Percentiles rank a stretch among this genome's conserved stretches.
These are phyloP conservation scores for Epinephelus cyanopodus DNA, from an alignment of 2,113 vertebrate genomes.

Conservation along the genomic window DNA sequence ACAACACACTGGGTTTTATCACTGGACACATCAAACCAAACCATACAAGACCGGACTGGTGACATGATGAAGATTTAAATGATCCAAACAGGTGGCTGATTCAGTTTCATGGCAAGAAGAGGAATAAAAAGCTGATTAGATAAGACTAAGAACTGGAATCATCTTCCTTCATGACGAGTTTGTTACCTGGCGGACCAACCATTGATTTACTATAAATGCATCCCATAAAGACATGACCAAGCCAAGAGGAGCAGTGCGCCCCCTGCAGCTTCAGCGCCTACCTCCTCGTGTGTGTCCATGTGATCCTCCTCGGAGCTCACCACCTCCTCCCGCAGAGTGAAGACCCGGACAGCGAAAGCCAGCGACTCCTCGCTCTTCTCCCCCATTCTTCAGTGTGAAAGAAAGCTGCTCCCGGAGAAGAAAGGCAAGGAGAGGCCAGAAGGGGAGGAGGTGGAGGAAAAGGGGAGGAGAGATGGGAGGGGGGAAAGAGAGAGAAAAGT, in stretches of 20 bases:
- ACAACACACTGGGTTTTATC: background rate
- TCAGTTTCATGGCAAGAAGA: no score
- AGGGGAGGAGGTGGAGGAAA: conserved; percentile 37
- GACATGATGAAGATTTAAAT: background rate
- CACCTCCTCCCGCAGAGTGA: conserved; percentile 57
- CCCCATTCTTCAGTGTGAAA: conserved; percentile 54
- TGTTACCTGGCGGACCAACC: no score
- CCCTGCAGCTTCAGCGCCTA: background rate
- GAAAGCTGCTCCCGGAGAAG: background rate
- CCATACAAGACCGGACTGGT: no score
- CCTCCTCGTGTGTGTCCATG: conserved; percentile 24
- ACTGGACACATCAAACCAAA: no score
- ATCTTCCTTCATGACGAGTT: no score
- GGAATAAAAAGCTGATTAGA: background rate
- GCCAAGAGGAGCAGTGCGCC: background rate
- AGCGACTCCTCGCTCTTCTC: conserved; percentile 7
- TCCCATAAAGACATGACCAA: background rate
- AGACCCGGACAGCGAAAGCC: conserved; percentile 63
- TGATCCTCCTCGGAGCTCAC: background rate
- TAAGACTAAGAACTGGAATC: background rate
- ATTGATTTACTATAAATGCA: background rate
- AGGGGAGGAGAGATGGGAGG: conserved; percentile 46
- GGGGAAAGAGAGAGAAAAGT: background rate
- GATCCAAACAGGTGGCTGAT: background rate
- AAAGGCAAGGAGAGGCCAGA: background rate